These are phyloP conservation scores for Diglossa brunneiventris DNA, from an alignment of 2,113 vertebrate species.

Conservation along the genomic window DNA sequence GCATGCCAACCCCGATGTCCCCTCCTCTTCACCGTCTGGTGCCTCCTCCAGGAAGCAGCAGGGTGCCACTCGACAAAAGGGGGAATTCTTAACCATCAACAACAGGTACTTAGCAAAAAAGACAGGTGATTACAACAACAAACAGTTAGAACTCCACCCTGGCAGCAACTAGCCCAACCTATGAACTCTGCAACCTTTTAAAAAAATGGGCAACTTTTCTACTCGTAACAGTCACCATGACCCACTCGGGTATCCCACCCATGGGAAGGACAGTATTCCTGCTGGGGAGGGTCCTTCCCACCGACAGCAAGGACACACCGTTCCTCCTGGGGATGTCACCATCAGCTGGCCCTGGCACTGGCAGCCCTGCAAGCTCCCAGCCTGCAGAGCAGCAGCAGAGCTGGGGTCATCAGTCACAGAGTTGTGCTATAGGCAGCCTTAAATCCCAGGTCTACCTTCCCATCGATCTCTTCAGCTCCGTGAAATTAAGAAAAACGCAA, in stretches of 20 bases:
- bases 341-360: not conserved
- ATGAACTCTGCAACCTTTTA: no score
- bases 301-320: rapidly evolving
- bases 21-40: no score
- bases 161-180: no score
- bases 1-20: no score
- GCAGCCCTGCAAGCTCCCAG: not conserved
- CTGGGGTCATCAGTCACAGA: slow-evolving; percentile 44
- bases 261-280: rapidly evolving
- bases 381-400: not conserved
- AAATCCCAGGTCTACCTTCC: slow-evolving; percentile 54
- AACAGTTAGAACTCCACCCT: no score
- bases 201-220: no score
- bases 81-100: no score
- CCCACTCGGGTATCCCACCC: rapidly evolving
- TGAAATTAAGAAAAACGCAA: slow-evolving; percentile 60
- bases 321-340: not conserved
- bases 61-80: no score
- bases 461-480: slow-evolving; percentile 46
- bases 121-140: no score
- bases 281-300: rapidly evolving
- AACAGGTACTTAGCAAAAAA: no score
- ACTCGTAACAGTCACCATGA: no score
- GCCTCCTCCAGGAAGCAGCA: no score
- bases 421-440: slow-evolving; percentile 26